Base-by-base conservation (phyloP, 2,888 invertebrate genomes). In the Marronus borbonicus region DNA sequence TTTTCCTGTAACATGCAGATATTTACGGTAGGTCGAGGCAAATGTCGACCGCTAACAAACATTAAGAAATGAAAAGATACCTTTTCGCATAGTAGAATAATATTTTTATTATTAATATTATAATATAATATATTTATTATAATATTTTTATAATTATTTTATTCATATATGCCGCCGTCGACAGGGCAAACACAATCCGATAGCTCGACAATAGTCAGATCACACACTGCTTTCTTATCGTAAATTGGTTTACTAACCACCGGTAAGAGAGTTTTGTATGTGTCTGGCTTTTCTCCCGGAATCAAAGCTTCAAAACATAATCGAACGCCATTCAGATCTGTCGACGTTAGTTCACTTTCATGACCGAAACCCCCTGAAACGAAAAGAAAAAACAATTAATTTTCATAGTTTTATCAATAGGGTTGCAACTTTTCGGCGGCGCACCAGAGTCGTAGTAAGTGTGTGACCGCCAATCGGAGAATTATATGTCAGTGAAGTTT, bases 301-400 rank as follows among this genome's bases (percentile, higher is more conserved):
- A 97, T 90, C 86, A 97, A 98, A 81, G 97, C 98, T 94, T 98
- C 98, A 90, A 98, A 98, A 89, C 98, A 98, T 78, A 98, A 91
- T 80, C 98, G 91, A 36, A 98, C 97, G 24, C 96, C 94, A 89
- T 98, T 98, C 86, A 98, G 91, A 90, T 98, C 98, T 85, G 98
- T 97, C 86, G 93, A 94, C 74, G 96, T 95, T 44, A 96, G 94
- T 86, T 96, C 94, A 85, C 91, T 93, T 85, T 93, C 93, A 89
- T 97, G 97, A 79, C 91, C 90, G 89, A 96, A 98, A 75, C 97
- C 97, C 87, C 95, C 98, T 98, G 89, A 1, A 90, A 90, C 2
- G 1, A 28, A 55, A 55, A 70, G 55, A 36, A 7, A 36, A 36
- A 36, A 36, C 36, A 7, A 17, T 36, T 36, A 36, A 36, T 36